phyloP scores from a whole-genome alignment of 2,888 invertebrate species.

The Caradrina clavipalpis region DNA sequence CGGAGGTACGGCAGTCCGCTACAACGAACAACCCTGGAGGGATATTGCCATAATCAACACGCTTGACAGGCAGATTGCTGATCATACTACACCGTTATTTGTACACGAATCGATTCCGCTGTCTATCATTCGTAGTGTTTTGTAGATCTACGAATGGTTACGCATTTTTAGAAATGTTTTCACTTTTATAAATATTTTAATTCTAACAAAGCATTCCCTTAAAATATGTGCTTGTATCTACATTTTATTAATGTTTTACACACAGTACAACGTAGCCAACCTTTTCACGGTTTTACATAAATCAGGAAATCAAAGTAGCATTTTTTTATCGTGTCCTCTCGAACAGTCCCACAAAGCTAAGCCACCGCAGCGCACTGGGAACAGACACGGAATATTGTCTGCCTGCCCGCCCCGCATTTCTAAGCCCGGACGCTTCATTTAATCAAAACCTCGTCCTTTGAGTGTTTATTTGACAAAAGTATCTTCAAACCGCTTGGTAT shows the following conservation, averaged over 20 bases:
- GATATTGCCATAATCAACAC: slow-evolving; percentile 49
- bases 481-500: slow-evolving; percentile 62
- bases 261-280: slow-evolving; percentile 26
- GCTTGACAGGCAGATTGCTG: slow-evolving; percentile 26
- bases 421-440: slow-evolving; percentile 79
- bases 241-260: slow-evolving; percentile 1
- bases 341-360: slow-evolving; percentile 73
- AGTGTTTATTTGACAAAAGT: slow-evolving; percentile 79
- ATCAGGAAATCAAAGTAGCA: slow-evolving; percentile 76
- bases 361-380: slow-evolving; percentile 64
- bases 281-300: slow-evolving; percentile 70
- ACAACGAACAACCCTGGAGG: slow-evolving; percentile 18
- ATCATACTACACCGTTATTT: slow-evolving; percentile 32
- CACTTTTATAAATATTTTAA: background rate
- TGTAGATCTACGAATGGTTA: background rate
- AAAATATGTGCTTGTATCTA: background rate
- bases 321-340: slow-evolving; percentile 74
- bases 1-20: slow-evolving; percentile 19
- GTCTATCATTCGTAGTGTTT: slow-evolving; percentile 1
- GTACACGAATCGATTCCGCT: slow-evolving; percentile 12
- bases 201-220: background rate
- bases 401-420: slow-evolving; percentile 73
- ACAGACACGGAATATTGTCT: slow-evolving; percentile 74
- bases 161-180: background rate
- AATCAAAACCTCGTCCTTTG: slow-evolving; percentile 78